A percentile compares a stretch with the other conserved stretches of the same genome.
phyloP scores from a whole-genome alignment of 2,888 invertebrate genomes.

The Andrena praecox region DNA sequence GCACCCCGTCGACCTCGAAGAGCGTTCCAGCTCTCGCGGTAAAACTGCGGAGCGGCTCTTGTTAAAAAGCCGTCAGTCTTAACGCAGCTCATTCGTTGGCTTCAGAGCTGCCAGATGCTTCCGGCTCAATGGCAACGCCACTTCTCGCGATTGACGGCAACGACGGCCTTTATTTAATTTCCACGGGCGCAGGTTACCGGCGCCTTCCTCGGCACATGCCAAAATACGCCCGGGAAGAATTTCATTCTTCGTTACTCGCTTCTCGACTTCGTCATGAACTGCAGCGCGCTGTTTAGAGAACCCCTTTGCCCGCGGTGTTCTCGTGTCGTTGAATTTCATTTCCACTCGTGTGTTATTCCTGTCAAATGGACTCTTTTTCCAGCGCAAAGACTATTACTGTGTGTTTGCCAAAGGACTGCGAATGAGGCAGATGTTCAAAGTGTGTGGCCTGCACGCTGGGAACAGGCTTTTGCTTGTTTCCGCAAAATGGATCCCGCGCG shows the following conservation, averaged over 20 bases:
- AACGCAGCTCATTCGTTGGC: constrained; percentile 59
- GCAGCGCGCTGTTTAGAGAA: not conserved
- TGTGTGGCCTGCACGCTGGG: not conserved
- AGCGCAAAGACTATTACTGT: not conserved
- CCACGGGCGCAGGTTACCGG: constrained; percentile 10
- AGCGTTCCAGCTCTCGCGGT: constrained; percentile 20
- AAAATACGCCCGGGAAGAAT: constrained; percentile 1
- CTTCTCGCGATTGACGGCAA: constrained; percentile 21
- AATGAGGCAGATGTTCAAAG: not conserved
- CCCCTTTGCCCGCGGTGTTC: too few species aligned
- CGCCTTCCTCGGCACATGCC: not conserved
- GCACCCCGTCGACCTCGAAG: constrained; percentile 26
- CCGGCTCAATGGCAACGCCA: constrained; percentile 25
- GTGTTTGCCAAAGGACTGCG: not conserved
- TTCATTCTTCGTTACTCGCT: constrained; percentile 15
- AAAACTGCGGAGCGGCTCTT: constrained; percentile 33
- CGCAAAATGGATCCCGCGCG: not conserved
- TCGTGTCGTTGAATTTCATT: not conserved
- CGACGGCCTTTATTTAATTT: constrained; percentile 37
- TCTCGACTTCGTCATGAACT: not conserved
- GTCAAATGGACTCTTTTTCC: not conserved
- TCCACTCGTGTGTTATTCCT: not conserved
- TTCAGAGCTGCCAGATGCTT: constrained; percentile 26
- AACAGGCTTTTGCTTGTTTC: not conserved
- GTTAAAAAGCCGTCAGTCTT: constrained; percentile 67